Evolutionary conservation across 2,888 invertebrate species (phyloP).

Genomic region (Zelleria hepariella): DNA sequence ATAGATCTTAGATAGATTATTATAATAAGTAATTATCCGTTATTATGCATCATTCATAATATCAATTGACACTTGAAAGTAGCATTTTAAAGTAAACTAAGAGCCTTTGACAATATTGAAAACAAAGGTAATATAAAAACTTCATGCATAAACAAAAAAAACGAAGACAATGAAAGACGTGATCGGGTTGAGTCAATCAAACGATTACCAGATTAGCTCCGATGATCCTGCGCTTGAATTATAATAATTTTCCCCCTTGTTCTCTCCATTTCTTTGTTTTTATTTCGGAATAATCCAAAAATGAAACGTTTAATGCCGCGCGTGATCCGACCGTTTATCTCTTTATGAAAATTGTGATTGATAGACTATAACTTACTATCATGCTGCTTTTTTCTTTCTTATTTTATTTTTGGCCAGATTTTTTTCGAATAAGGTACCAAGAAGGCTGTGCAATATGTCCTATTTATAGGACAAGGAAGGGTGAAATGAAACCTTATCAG

Average conservation of each 20-base stretch:
- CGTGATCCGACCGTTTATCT: slow-evolving; percentile 18
- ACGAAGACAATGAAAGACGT: background rate
- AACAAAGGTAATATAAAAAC: too few species aligned
- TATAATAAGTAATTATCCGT: too few species aligned
- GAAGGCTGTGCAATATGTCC: background rate
- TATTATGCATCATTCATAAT: too few species aligned
- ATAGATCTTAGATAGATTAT: too few species aligned
- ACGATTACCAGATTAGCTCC: slow-evolving; percentile 43
- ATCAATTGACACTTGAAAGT: too few species aligned
- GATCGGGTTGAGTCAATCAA: slow-evolving; percentile 19
- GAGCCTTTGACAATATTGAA: too few species aligned
- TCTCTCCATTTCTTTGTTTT: background rate
- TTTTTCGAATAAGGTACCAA: background rate
- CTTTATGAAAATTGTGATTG: slow-evolving; percentile 25
- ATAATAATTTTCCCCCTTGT: slow-evolving; percentile 37
- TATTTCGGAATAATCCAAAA: background rate
- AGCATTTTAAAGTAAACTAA: too few species aligned
- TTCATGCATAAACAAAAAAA: background rate
- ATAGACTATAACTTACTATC: slow-evolving; percentile 11
- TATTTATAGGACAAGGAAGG: background rate
- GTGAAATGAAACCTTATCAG: background rate
- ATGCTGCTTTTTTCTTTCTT: background rate
- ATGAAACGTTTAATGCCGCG: background rate
- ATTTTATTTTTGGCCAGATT: background rate
- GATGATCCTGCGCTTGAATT: slow-evolving; percentile 32